Evolutionary conservation across 2,113 vertebrate genomes (phyloP).

Genomic region (Megaleporinus macrocephalus): DNA sequence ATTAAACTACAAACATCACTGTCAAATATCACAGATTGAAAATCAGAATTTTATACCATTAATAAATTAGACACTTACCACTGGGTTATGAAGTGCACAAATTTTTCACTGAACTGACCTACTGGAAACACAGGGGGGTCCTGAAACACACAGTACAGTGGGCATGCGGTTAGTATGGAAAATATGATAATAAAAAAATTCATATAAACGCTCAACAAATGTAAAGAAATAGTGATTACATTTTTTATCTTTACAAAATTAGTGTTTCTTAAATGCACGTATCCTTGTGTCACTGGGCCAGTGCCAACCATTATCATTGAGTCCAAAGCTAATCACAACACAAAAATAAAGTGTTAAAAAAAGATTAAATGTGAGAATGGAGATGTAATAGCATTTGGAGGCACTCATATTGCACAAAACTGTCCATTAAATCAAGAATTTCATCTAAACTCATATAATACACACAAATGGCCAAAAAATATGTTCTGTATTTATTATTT

Average conservation of each 20-base stretch:
- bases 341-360: not conserved
- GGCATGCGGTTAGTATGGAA: not conserved
- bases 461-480: not conserved
- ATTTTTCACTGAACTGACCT: conserved; percentile 94
- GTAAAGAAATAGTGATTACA: not conserved
- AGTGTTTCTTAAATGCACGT: no score
- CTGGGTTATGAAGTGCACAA: conserved; percentile 98
- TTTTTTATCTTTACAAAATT: no score
- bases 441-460: not conserved
- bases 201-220: not conserved
- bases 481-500: not conserved
- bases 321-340: not conserved
- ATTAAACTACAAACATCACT: no score
- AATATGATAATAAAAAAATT: not conserved
- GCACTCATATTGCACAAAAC: not conserved
- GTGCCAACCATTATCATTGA: not conserved
- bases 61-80: conserved; percentile 83
- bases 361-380: not conserved
- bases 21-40: no score
- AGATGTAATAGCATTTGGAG: not conserved
- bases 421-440: not conserved
- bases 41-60: not conserved
- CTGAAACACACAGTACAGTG: conserved; percentile 70
- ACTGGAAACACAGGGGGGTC: conserved; percentile 95
- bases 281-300: not conserved